These are phyloP conservation scores for Hypotaenidia okinawae DNA, from an alignment of 2,797 vertebrate genomes.

Conservation along the genomic window DNA sequence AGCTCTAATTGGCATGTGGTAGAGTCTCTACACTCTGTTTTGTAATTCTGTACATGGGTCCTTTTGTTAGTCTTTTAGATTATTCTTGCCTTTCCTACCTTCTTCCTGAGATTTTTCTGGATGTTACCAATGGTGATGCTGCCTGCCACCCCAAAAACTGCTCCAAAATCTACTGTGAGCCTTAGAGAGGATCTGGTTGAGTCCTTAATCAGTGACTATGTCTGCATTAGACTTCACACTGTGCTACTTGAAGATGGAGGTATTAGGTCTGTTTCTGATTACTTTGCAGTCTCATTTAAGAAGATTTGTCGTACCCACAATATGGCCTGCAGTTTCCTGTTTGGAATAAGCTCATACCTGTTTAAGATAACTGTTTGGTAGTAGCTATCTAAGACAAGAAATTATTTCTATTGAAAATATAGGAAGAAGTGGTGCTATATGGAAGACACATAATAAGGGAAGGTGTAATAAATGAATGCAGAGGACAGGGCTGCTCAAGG, in stretches of 20 bases:
- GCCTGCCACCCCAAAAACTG: background rate
- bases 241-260: background rate
- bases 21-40: background rate
- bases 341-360: constrained; percentile 10
- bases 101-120: background rate
- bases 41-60: background rate
- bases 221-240: background rate
- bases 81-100: background rate
- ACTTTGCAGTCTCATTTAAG: constrained; percentile 16
- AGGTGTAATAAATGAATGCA: background rate
- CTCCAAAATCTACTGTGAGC: background rate
- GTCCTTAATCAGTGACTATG: background rate
- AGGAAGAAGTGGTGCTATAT: background rate
- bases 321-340: constrained; percentile 2
- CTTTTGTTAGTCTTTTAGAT: background rate
- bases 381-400: constrained; percentile 18
- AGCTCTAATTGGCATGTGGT: background rate
- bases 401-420: background rate
- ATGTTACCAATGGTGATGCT: background rate
- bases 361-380: constrained; percentile 39
- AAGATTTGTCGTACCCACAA: background rate
- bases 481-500: background rate
- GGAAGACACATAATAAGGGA: background rate
- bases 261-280: constrained; percentile 17
- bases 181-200: background rate